A percentile compares a stretch with the other conserved stretches of the same genome.
Conservation (phyloP, 2,888 invertebrate species). For the Allolobophora icterica region DNA sequence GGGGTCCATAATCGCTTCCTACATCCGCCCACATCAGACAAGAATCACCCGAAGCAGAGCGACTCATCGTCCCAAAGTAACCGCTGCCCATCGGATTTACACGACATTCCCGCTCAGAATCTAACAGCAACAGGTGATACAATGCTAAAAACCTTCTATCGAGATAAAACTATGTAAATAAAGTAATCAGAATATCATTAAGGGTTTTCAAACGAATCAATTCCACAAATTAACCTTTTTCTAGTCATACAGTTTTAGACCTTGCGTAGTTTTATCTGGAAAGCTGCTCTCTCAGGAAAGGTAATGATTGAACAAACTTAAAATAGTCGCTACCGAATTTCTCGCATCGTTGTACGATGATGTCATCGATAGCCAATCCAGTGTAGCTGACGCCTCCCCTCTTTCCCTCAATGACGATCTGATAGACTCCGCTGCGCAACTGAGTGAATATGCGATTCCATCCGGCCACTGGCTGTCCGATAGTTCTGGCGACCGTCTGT, state of each 20-base stretch:
- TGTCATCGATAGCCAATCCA: conserved; percentile 34
- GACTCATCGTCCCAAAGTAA: background rate
- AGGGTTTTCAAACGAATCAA: too few species aligned
- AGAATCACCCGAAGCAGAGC: background rate
- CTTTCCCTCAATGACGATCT: conserved; percentile 21
- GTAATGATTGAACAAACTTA: too few species aligned
- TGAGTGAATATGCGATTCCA: conserved; percentile 32
- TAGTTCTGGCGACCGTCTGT: background rate
- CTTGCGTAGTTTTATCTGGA: too few species aligned
- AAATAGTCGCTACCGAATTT: background rate
- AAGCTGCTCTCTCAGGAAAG: too few species aligned
- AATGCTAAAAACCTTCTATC: too few species aligned
- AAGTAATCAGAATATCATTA: too few species aligned
- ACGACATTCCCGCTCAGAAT: background rate
- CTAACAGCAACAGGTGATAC: background rate
- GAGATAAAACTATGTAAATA: too few species aligned
- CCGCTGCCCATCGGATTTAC: background rate
- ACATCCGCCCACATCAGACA: conserved; percentile 6
- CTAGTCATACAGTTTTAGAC: background rate
- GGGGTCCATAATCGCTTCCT: background rate
- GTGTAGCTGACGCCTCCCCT: background rate
- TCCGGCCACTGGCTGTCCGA: conserved; percentile 7
- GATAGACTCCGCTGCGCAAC: conserved; percentile 6
- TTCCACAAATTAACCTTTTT: too few species aligned
- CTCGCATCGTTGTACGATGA: background rate